Conservation (phyloP, 2,113 vertebrate species). For the Pteronura brasiliensis region DNA sequence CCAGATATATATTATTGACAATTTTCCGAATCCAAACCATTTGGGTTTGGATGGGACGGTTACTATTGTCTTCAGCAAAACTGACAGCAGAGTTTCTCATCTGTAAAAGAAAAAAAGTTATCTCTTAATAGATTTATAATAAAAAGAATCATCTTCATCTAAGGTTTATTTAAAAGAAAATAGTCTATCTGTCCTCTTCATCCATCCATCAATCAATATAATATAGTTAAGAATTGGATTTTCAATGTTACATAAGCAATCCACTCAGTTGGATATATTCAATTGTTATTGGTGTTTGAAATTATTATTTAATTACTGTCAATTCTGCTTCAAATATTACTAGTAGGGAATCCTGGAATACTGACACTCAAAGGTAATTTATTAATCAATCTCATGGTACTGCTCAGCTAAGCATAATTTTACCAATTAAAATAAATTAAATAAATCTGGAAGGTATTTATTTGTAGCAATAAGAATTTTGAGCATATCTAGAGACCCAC, state of each 20-base stretch:
- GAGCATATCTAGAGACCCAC: neutral
- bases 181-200: slow-evolving; percentile 22
- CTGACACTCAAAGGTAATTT: slow-evolving; percentile 79
- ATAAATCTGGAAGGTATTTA: slow-evolving; percentile 58
- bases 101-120: neutral
- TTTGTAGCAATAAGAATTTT: slow-evolving; percentile 62
- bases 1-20: neutral
- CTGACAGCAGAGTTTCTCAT: neutral
- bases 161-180: slow-evolving; percentile 14
- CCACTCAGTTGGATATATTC: slow-evolving; percentile 78
- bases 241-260: slow-evolving; percentile 76
- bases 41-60: rapidly evolving
- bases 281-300: slow-evolving; percentile 80
- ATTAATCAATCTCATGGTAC: slow-evolving; percentile 81
- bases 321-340: slow-evolving; percentile 79
- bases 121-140: neutral
- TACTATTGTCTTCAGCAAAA: neutral
- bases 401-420: slow-evolving; percentile 81
- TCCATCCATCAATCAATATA: slow-evolving; percentile 73
- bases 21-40: neutral
- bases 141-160: neutral
- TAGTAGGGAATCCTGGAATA: slow-evolving; percentile 76
- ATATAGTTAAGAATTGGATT: slow-evolving; percentile 75
- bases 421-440: slow-evolving; percentile 81
- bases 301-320: slow-evolving; percentile 87